Evolutionary conservation across 2,888 invertebrate genomes (phyloP), one percentile per base, ranked within the genome.

Genomic region (Lissocephala sabroskyi): DNA sequence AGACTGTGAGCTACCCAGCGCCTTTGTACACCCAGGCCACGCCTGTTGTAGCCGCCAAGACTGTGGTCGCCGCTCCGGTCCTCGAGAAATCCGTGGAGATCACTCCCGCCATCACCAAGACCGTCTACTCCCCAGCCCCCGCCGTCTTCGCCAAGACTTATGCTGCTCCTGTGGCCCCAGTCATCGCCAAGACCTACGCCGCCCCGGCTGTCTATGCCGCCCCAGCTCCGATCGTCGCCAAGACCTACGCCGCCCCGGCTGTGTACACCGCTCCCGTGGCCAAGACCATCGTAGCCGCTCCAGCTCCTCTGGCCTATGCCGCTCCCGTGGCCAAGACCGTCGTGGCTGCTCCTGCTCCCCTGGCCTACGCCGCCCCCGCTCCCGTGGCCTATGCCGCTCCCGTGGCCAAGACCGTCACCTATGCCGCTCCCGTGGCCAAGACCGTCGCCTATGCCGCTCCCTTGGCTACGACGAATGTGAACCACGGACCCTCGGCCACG

Each of bases 101-200:
- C 10, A 59, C 60, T 42, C 61, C 62, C 33, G 45, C 81, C 42
- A 76, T 80, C 39, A 59, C 70, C 39, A 46, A 45, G 45, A 45
- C 50, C 7, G 6, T 39, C 17, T 16, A 19, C 3, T 65, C 65
- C 45, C 73, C 73, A 28, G 75, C 70, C 18, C 64, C 78, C 42
- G 78, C 70, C 11, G 45, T 65, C 18, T 42, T 47, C 2, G 43
- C 41, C 29, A 41, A 28, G 16, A 29, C 30, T 44, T 65, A 71
- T 43, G 62, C 67, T 13, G 81, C 84, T 35, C 79, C 14, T 33
- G 39, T 30, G 7, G 56, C 82, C 64, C 85, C 85, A 68, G 57
- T 67, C 19, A 45, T 68, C 5, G 70, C 75, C 54, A 74, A 79
- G 60, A 49, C 71, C n/a, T 75, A 77, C 43, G 67, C 79, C 16